phyloP scores from a whole-genome alignment of 2,888 invertebrate species.

The Herminia tarsipennalis region DNA sequence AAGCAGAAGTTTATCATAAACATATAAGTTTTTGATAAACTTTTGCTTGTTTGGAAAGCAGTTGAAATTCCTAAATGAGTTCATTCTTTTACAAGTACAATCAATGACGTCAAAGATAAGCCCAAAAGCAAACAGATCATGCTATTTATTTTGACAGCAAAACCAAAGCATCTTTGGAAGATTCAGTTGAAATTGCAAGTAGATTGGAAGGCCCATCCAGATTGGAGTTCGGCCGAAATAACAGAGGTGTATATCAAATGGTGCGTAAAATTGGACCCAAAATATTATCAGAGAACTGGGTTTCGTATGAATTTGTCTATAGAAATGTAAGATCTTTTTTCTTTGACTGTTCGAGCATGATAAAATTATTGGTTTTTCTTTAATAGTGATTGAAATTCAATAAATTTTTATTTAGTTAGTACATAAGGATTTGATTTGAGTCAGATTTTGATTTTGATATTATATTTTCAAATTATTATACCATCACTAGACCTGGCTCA shows the following conservation, averaged over 20 bases:
- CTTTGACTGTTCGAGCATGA: not conserved
- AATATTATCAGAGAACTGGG: constrained; percentile 30
- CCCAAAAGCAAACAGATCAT: constrained; percentile 19
- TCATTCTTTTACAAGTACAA: no score
- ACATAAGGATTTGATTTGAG: no score
- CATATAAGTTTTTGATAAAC: no score
- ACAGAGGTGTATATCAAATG: constrained; percentile 37
- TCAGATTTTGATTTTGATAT: no score
- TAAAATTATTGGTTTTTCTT: no score
- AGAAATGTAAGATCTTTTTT: constrained; percentile 3
- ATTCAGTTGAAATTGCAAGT: constrained; percentile 38
- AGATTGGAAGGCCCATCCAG: constrained; percentile 33
- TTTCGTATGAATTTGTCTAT: constrained; percentile 13
- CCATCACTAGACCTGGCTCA: not conserved
- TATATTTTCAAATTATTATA: no score
- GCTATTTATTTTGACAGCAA: constrained; percentile 21
- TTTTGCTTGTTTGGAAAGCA: no score
- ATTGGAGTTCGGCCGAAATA: constrained; percentile 35
- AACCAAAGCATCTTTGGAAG: constrained; percentile 29
- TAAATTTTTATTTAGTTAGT: no score
- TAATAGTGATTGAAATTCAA: no score
- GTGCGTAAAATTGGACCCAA: constrained; percentile 38
- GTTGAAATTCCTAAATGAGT: no score
- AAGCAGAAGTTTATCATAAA: no score
- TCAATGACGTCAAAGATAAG: no score